These are phyloP conservation scores for Thecophora atra DNA, from an alignment of 2,888 invertebrate genomes.

Conservation along the genomic window DNA sequence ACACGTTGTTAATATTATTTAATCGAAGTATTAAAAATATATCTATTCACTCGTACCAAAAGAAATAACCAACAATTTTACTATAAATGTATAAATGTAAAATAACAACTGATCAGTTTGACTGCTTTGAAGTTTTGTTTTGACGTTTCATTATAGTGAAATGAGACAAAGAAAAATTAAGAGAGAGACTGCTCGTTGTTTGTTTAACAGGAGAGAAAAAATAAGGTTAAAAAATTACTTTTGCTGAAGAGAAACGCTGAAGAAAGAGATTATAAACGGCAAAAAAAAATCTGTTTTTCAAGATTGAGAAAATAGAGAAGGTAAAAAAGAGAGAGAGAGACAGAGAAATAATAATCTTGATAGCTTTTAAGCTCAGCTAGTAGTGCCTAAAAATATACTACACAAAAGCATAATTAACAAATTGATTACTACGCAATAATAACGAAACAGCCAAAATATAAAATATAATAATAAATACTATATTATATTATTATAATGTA, in stretches of 20 bases:
- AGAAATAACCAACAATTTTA: neutral
- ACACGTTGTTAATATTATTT: neutral
- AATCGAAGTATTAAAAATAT: neutral
- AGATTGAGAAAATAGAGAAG: neutral
- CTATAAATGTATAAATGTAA: neutral
- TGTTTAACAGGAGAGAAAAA: neutral
- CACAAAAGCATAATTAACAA: neutral
- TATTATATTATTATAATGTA: neutral
- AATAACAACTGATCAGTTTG: neutral
- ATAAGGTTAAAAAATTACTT: neutral
- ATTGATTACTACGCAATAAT: no score
- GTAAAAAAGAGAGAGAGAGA: neutral
- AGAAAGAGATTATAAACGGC: neutral
- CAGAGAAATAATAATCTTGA: neutral
- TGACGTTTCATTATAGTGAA: neutral
- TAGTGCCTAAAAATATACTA: neutral
- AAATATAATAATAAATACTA: no score
- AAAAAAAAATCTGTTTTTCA: neutral
- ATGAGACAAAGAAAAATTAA: neutral
- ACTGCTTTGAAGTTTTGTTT: conserved; percentile 12
- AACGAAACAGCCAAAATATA: no score
- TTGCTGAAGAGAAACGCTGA: neutral
- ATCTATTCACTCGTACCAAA: neutral
- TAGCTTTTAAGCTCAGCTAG: neutral
- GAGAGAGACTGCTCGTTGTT: conserved; percentile 10